Evolutionary conservation across 2,113 vertebrate genomes (phyloP).

Genomic region (Upupa epops): DNA sequence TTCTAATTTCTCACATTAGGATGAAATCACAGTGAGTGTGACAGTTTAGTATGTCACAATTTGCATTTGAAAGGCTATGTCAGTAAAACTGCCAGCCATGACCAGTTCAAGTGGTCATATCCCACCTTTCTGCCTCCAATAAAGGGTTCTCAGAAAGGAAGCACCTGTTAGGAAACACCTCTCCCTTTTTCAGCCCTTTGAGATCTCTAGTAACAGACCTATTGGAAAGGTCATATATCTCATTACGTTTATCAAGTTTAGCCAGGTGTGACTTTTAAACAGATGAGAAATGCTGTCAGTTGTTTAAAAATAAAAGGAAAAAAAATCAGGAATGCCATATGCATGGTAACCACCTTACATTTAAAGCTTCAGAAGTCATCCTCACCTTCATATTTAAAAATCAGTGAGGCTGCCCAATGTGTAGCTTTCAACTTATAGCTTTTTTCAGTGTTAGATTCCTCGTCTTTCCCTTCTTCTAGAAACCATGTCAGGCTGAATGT

Average conservation of each 20-base stretch:
- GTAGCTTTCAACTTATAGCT: neutral
- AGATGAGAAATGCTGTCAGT: neutral
- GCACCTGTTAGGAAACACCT: slow-evolving; percentile 27
- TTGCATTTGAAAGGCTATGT: neutral
- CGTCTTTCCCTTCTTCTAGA: neutral
- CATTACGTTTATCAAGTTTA: neutral
- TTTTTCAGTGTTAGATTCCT: neutral
- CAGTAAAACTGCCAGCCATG: neutral
- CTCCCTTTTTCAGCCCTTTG: neutral
- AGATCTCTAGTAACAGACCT: neutral
- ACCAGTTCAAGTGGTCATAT: neutral
- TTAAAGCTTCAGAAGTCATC: neutral
- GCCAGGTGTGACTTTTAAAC: neutral
- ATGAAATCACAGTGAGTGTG: neutral
- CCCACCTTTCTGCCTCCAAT: neutral
- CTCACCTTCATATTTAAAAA: neutral
- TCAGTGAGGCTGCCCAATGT: neutral
- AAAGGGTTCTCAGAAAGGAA: slow-evolving; percentile 8
- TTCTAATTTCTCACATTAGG: neutral
- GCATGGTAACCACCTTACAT: neutral
- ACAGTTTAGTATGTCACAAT: neutral
- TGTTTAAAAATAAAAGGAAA: neutral
- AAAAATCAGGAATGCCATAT: neutral
- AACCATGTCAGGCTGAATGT: neutral
- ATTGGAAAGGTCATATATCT: neutral